Evolutionary conservation across 2,888 invertebrate genomes (phyloP), one percentile per base, ranked within the genome.

Genomic region (Reticulitermes lucifugus): DNA sequence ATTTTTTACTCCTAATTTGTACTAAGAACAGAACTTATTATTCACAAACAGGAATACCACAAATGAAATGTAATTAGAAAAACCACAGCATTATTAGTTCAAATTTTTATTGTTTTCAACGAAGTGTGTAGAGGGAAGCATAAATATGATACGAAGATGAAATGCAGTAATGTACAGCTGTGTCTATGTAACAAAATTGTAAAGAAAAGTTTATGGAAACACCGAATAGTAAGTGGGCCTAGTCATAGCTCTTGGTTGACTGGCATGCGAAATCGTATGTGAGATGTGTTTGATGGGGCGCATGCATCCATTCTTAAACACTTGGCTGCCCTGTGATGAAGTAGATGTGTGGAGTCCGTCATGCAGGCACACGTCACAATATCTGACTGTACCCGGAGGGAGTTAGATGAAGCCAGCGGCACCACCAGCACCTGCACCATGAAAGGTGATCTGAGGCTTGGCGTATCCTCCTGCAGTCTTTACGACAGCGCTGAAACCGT

Each of bases 401-500:
- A 22, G 7, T 73, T 29, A 29, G 35, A 14, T 5, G 41, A 41
- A 41, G 14, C 73, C 41, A 6, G 29, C 71, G 25, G 70, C 70
- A 70, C 70, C 70, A n/a, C 77, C 79, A 35, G 35, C 25, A 2
- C 77, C 79, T 22, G 51, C 29, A 59, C 75, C 73, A 41, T 65
- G 43, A 22, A 29, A 65, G 9, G n/a, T 43, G 77, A 87, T 83
- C 0, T 85, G 83, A 75, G 87, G 87, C 35, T 85, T 85, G n/a
- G 79, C 87, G 14, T 88, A 87, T 1, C 87, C 88, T 82, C 87
- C 85, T 81, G 79, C 59, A 7, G 87, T 88, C 81, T 87, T 88
- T 59, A 89, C 88, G 83, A 87, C 87, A 18, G 89, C 89, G 83
- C 87, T 88, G 87, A 89, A 89, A 9, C 89, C 89, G 85, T 87